Base-by-base conservation (phyloP, 2,797 vertebrate species). In the Anguilla pacifica region DNA sequence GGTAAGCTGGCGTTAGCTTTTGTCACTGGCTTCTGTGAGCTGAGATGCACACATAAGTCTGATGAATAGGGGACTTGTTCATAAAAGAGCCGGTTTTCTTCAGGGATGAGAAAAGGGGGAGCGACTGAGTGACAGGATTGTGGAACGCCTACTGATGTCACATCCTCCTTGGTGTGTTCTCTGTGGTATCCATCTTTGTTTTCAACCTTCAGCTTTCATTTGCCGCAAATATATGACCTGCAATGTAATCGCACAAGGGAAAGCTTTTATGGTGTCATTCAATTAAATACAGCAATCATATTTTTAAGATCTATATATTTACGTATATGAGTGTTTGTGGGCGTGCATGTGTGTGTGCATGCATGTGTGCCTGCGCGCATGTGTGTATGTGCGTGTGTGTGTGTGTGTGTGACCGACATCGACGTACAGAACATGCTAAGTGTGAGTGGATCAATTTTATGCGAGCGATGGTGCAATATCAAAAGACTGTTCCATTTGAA, bases 381-480 rank as follows among this genome's bases (percentile, higher is more conserved):
- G 19, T 67, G 67, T 83, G 57, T 31, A 28, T 64, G 39, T 19
- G 53, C 10, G 35, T 55, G 67, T 85, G 57, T 55, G 57, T 64
- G 43, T 11, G 72, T 19, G 57, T 64, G 43, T 7, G 72, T 19
- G 43, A 13, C 83, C 49, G 3, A 57, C 31, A 84, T 84, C 51
- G 7, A 25, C 17, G 6, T 31, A 13, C n/a, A 57, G 51, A 31
- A 35, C n/a, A 83, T 53, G 43, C n/a, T 53, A 55, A 55, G n/a
- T 28, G n/a, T 28, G n/a, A 72, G 64, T 28, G n/a, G 35, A 86
- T 49, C 31, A 51, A 3, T 17, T 51, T 89, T 64, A 84, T 87
- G 88, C 31, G 84, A 86, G 13, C 87, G 57, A 92, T 92, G 92
- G 86, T 89, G 89, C 88, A 81, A 88, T 92, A 94, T 92, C 87